Percentiles rank a stretch among this genome's conserved stretches.
phyloP scores from a whole-genome alignment of 2,888 invertebrate species.

The Bellardia pandia region DNA sequence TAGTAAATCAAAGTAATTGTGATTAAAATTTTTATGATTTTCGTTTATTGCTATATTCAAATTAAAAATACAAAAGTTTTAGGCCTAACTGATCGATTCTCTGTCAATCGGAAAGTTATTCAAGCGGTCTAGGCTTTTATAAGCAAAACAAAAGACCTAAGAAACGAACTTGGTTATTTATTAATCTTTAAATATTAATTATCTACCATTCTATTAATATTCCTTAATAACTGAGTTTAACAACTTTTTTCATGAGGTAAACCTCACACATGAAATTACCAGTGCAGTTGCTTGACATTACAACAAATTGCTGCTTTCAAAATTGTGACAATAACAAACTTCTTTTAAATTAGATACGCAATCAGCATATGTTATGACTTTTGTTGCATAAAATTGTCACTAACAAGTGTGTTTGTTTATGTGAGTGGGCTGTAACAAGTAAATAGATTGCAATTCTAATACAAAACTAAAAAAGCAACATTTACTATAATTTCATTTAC shows the following conservation, averaged over 20 bases:
- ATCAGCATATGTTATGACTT: not conserved
- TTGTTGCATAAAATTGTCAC: not conserved
- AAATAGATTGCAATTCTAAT: not conserved
- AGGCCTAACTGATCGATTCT: too few relatives aligned
- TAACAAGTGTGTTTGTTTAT: constrained; percentile 32
- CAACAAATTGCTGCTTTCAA: constrained; percentile 12
- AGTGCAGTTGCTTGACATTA: constrained; percentile 6
- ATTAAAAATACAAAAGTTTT: too few relatives aligned
- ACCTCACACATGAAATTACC: not conserved
- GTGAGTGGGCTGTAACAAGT: not conserved
- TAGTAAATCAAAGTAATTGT: too few relatives aligned
- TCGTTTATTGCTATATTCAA: too few relatives aligned
- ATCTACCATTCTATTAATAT: not conserved
- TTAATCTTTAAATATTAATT: too few relatives aligned
- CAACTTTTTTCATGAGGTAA: too few relatives aligned
- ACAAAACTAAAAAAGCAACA: not conserved
- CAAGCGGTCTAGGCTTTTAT: not conserved
- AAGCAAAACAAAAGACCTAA: not conserved
- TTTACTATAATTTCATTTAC: not conserved
- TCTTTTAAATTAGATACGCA: not conserved
- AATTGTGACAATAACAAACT: constrained; percentile 29
- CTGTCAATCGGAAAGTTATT: too few relatives aligned
- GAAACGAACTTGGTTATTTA: too few relatives aligned
- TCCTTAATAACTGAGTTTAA: too few relatives aligned
- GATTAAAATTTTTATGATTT: too few relatives aligned